Conservation (phyloP, 2,113 vertebrate genomes). For the Cephalopterus ornatus region DNA sequence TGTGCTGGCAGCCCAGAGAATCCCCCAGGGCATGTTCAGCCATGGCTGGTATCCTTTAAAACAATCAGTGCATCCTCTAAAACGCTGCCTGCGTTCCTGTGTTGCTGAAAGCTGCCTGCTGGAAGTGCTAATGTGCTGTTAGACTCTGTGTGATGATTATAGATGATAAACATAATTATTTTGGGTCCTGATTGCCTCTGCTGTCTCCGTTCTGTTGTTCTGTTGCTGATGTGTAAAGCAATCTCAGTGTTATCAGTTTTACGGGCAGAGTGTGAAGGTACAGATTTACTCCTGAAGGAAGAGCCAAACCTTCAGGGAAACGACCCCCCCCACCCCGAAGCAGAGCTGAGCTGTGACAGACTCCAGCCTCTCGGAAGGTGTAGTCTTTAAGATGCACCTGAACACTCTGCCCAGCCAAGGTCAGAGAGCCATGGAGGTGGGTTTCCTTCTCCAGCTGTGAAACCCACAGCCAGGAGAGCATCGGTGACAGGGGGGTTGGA, state of each 20-base stretch:
- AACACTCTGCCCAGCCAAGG: neutral
- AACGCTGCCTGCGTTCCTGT: neutral
- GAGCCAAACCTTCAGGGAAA: neutral
- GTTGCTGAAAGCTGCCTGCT: neutral
- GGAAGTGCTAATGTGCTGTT: neutral
- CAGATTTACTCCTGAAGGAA: neutral
- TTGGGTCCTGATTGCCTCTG: neutral
- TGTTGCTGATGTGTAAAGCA: neutral
- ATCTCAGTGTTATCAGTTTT: neutral
- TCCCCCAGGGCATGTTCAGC: neutral
- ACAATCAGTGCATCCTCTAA: neutral
- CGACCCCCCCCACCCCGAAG: accelerated
- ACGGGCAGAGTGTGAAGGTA: neutral
- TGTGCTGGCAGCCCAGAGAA: neutral
- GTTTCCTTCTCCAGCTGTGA: neutral
- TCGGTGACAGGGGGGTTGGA: neutral
- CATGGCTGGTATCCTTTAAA: neutral
- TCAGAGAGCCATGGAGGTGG: neutral
- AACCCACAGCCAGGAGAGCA: neutral
- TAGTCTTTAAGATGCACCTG: neutral
- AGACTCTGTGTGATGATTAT: neutral
- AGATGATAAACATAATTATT: conserved; percentile 37
- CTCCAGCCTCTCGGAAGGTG: neutral
- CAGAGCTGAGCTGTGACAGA: neutral
- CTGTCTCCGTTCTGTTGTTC: neutral